phyloP scores from a whole-genome alignment of 2,888 invertebrate genomes.

The Nephrotoma guestfalica region DNA sequence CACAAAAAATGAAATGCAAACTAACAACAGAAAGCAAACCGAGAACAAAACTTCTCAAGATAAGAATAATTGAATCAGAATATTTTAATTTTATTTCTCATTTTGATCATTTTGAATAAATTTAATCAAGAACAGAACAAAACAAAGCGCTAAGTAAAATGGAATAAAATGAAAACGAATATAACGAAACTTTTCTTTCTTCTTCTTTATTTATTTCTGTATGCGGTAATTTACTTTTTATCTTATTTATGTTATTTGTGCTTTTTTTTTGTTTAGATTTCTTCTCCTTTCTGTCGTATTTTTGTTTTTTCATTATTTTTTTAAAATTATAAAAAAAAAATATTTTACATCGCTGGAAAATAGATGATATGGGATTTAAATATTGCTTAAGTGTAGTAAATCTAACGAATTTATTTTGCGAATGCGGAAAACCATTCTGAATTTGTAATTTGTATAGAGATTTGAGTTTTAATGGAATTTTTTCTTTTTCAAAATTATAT shows the following conservation, averaged over 20 bases:
- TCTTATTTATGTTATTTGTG: background rate
- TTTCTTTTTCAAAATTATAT: background rate
- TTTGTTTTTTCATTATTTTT: background rate
- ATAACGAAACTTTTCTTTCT: background rate
- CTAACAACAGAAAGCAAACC: background rate
- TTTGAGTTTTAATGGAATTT: background rate
- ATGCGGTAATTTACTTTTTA: background rate
- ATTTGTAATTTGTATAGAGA: background rate
- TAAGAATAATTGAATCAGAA: conserved; percentile 4
- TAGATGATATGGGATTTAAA: background rate
- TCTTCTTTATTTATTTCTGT: background rate
- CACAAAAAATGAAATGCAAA: background rate
- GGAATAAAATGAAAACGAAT: background rate
- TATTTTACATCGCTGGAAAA: background rate
- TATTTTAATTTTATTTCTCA: conserved; percentile 4
- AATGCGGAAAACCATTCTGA: background rate
- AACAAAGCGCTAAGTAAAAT: background rate
- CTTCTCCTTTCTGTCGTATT: background rate
- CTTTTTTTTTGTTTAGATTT: background rate
- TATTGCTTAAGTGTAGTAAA: background rate
- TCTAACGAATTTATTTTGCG: background rate
- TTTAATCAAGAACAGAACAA: background rate
- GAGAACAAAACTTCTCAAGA: background rate
- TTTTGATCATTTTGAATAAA: conserved; percentile 4
- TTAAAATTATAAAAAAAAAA: background rate